A percentile compares a stretch with the other conserved stretches of the same genome.
These are phyloP conservation scores for Clarias fuscus DNA, from an alignment of 2,797 vertebrate genomes.

Conservation along the genomic window DNA sequence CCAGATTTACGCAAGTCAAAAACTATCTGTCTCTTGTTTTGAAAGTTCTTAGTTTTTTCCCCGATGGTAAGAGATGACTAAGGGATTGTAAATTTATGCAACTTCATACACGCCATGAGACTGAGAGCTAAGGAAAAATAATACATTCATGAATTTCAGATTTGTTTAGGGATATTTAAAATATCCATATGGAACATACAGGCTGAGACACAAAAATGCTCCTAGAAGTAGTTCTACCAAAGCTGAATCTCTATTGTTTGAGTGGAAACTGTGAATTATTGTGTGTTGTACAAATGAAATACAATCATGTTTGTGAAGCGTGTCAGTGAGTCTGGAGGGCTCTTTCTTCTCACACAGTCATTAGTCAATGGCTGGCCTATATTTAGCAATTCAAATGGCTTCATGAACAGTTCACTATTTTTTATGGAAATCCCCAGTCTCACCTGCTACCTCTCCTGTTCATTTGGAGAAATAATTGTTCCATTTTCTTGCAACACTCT, in stretches of 20 bases:
- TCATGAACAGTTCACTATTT: neutral
- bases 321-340: conserved; percentile 9
- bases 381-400: conserved; percentile 1
- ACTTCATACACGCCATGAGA: neutral
- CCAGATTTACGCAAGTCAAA: neutral
- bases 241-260: no score
- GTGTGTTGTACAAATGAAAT: neutral
- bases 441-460: conserved; percentile 13
- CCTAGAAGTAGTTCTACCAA: neutral
- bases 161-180: conserved; percentile 10
- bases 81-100: neutral
- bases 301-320: neutral
- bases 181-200: neutral
- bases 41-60: neutral
- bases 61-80: neutral
- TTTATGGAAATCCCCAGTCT: conserved; percentile 17
- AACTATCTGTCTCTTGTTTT: neutral
- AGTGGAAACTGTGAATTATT: neutral
- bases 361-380: conserved; percentile 5
- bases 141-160: conserved; percentile 3
- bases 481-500: conserved; percentile 11
- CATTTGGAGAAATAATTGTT: neutral
- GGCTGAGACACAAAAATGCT: neutral
- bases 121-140: neutral
- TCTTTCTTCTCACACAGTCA: conserved; percentile 1